Evolutionary conservation across 2,888 invertebrate genomes (phyloP), one percentile per base, ranked within the genome.

Genomic region (Operophtera brumata): DNA sequence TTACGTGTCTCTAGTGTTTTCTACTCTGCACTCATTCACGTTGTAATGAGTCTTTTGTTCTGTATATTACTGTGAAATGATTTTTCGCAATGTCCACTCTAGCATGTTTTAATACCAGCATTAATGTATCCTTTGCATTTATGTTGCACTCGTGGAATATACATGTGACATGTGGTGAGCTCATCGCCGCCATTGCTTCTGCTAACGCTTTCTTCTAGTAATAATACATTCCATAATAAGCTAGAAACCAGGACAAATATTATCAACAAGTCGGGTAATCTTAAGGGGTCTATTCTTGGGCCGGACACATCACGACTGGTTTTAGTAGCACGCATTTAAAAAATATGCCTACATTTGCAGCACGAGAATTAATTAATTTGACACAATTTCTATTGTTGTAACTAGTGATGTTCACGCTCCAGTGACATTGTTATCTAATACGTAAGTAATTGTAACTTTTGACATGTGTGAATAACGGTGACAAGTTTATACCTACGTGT

Each of bases 391-490:
- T 20, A 20, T 20, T 20, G 20, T 20, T 20, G 20, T 20, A 20
- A 20, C 20, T 20, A 4, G 8, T 30, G 8, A 30, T 35, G 20
- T 4, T 35, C 13, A 30, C 7, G 40, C 25, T 34, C 26, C 32
- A 34, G 32, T 50, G 45, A 36, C 32, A 45, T 14, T 34, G 44
- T 57, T 50, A 53, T 50, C 52, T 47, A 52, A 57, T 58, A 20
- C 20, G 2, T 20, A 20, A 20, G 20, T 20, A 54, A 47, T 53
- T 55, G 52, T 56, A 48, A 54, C 51, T 46, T 58, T 54, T 59
- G 40, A 57, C 44, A 52, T 46, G 51, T 55, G 20, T 59, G 40
- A 52, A 40, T 55, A 59, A 61, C 50, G 57, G 57, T 54, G 51
- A 59, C 55, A 54, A 40, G 39, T 55, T 54, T 48, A 49, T 36